A percentile compares a stretch with the other conserved stretches of the same genome.
phyloP scores from a whole-genome alignment of 2,888 invertebrate species.

The Spisula subtruncata region DNA sequence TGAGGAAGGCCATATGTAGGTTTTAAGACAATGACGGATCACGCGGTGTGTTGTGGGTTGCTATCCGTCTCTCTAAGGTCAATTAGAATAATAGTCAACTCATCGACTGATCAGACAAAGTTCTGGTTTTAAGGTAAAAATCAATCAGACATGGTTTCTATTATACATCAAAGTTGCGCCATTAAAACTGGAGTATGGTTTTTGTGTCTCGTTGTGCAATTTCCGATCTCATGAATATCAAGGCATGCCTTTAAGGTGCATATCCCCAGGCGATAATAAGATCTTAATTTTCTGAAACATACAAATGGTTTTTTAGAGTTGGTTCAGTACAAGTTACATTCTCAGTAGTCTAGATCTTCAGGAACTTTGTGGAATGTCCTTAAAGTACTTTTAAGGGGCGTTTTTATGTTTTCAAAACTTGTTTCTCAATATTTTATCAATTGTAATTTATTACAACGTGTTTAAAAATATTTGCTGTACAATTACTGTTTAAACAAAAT shows the following conservation, averaged over 20 bases:
- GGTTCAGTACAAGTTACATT: too few species aligned
- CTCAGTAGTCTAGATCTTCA: too few species aligned
- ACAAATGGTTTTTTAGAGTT: too few species aligned
- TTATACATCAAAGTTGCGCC: not conserved
- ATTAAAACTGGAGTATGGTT: not conserved
- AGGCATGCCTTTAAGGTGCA: not conserved
- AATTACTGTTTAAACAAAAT: too few species aligned
- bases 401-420: too few species aligned
- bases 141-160: not conserved
- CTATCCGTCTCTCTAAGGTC: not conserved
- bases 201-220: not conserved
- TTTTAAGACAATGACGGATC: slow-evolving; percentile 7
- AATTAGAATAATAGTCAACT: not conserved
- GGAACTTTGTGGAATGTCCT: too few species aligned
- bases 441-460: too few species aligned
- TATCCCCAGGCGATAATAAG: too few species aligned
- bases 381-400: too few species aligned
- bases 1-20: not conserved
- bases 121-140: not conserved
- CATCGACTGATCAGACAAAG: not conserved
- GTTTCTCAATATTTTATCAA: too few species aligned
- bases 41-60: not conserved
- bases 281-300: too few species aligned
- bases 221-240: not conserved
- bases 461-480: too few species aligned